Evolutionary conservation across 2,113 vertebrate species (phyloP).

Genomic region (Hymenochirus boettgeri): DNA sequence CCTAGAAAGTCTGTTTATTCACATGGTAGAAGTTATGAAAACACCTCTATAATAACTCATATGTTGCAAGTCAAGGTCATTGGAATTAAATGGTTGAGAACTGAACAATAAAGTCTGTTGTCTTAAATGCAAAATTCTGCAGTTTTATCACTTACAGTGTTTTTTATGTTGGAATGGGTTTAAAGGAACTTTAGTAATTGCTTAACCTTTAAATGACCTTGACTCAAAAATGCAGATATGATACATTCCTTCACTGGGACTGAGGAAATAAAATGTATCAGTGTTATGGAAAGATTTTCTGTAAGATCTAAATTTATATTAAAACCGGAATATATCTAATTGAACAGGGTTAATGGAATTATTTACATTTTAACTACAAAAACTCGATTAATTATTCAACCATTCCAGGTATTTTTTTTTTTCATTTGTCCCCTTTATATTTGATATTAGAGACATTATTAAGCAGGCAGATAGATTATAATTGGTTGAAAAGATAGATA

Average conservation of each 20-base stretch:
- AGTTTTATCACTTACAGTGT: neutral
- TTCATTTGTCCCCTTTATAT: too few relatives aligned
- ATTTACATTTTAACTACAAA: neutral
- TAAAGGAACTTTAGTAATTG: neutral
- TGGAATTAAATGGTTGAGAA: neutral
- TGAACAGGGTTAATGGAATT: too few relatives aligned
- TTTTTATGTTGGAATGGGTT: neutral
- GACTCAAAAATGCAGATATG: neutral
- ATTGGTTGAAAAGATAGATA: too few relatives aligned
- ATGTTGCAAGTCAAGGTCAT: neutral
- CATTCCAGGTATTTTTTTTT: too few relatives aligned
- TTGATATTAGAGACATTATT: too few relatives aligned
- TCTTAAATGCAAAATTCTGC: neutral
- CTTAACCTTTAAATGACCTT: conserved; percentile 3
- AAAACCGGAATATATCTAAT: too few relatives aligned
- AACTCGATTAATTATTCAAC: too few relatives aligned
- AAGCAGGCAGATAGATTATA: too few relatives aligned
- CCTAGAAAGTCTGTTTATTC: conserved; percentile 70
- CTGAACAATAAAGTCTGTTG: neutral
- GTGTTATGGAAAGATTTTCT: too few relatives aligned
- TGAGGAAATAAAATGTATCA: too few relatives aligned
- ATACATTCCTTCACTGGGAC: neutral
- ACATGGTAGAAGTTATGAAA: conserved; percentile 59
- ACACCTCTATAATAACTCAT: conserved; percentile 45
- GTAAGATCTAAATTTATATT: too few relatives aligned